These are phyloP conservation scores for Megathymus violae DNA, from an alignment of 1,140 invertebrate genomes.

Conservation along the genomic window DNA sequence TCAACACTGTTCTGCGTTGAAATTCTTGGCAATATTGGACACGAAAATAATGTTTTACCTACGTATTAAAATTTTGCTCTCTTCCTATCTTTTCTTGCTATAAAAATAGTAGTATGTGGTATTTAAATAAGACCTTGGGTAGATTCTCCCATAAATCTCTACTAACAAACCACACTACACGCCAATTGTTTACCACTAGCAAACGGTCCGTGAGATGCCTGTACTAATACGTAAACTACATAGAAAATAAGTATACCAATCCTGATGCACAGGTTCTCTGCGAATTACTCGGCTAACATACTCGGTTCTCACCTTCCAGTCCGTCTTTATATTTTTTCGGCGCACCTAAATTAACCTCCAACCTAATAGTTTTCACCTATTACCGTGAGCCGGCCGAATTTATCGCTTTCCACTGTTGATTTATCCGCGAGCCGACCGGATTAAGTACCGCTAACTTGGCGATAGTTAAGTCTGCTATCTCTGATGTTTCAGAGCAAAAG, in stretches of 20 bases:
- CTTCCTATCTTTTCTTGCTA: not conserved
- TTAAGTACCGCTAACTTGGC: constrained; percentile 83
- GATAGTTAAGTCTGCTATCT: constrained; percentile 83
- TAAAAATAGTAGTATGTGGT: not conserved
- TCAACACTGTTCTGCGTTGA: too few species aligned
- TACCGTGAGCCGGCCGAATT: constrained; percentile 74
- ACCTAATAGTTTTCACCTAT: constrained; percentile 83
- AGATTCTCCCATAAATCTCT: not conserved
- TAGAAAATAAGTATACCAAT: too few species aligned
- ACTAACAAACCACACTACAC: not conserved
- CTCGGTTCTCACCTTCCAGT: constrained; percentile 45
- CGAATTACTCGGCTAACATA: constrained; percentile 49
- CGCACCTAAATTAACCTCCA: constrained; percentile 69
- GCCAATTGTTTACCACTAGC: not conserved
- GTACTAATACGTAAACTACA: too few species aligned
- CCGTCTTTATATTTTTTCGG: constrained; percentile 74
- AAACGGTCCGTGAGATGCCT: too few species aligned
- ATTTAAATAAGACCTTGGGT: not conserved
- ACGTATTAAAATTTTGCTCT: too few species aligned
- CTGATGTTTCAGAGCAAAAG: constrained; percentile 78
- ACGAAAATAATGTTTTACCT: too few species aligned
- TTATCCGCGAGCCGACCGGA: constrained; percentile 75
- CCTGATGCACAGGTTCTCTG: constrained; percentile 16
- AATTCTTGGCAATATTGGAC: not conserved
- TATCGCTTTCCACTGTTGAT: constrained; percentile 81